phyloP scores from a whole-genome alignment of 2,888 invertebrate genomes.

The Sarcophaga carnaria region DNA sequence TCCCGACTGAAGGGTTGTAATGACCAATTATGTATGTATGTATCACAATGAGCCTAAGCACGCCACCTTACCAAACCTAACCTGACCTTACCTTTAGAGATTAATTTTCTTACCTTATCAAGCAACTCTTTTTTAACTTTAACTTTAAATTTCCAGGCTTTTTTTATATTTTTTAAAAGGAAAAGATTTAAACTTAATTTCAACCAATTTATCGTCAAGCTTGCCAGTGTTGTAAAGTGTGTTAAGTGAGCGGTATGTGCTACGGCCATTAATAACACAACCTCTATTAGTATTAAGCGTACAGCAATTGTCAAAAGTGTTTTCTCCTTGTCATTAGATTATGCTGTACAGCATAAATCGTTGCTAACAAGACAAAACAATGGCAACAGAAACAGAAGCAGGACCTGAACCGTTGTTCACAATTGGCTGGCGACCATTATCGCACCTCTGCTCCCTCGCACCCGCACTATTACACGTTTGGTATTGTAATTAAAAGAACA shows the following conservation, averaged over 20 bases:
- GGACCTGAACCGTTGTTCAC: constrained; percentile 17
- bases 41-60: no score
- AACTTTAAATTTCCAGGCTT: no score
- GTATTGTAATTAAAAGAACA: constrained; percentile 59
- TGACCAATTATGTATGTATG: no score
- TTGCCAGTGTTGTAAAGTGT: constrained; percentile 1
- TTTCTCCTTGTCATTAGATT: constrained; percentile 53
- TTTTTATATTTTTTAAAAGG: not conserved
- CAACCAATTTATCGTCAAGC: constrained; percentile 21
- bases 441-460: not conserved
- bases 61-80: no score
- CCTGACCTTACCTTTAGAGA: no score
- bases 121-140: no score
- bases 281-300: not conserved
- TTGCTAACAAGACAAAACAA: not conserved
- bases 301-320: constrained; percentile 24
- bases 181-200: constrained; percentile 16
- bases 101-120: no score
- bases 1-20: no score
- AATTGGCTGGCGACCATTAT: constrained; percentile 17
- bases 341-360: constrained; percentile 18
- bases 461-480: not conserved
- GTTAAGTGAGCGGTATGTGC: no score
- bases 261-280: constrained; percentile 6
- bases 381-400: not conserved